Base-by-base conservation (phyloP, 1,140 invertebrate genomes). In the Apocrypta bakeri region DNA sequence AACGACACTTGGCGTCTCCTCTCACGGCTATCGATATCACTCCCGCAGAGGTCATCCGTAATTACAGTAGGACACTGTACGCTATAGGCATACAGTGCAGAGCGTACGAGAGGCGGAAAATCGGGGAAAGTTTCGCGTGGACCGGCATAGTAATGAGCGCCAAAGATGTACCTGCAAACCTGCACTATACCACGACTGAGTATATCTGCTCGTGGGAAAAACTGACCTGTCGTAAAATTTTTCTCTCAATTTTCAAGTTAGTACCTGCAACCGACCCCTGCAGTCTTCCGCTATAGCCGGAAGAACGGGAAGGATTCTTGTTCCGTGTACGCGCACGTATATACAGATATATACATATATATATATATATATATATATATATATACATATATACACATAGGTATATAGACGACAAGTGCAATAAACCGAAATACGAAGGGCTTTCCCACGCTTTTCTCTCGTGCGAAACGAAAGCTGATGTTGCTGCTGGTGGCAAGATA, bases 21-120 rank as follows among this genome's bases (percentile, higher is more conserved):
- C 79, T 66, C 79, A 81, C 79, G 79, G 37, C 69, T 81, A 81
- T 81, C 79, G n/a, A 81, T 81, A 48, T 81, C 79, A 42, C 0
- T 66, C 63, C 9, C 12, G n/a, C 63, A 25, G 1, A 40, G 69
- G 17, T 33, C 69, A n/a, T 31, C 68, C 29, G 33, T 69, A 69
- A 69, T 69, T 69, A 33, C 27, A n/a, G n/a, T n/a, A n/a, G n/a
- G n/a, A n/a, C n/a, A n/a, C n/a, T n/a, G n/a, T 33, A 29, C 25
- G 2, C 1, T 48, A 2, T 37, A 2, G 3, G 33, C 9, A 37
- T 37, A 17, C 74, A 33, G 24, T 29, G 17, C 33, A 29, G 42
- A 21, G 21, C n/a, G n/a, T n/a, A 11, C 69, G 69, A 24, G n/a
- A n/a, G n/a, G 33, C 37, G 31, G 37, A 40, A 72, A 40, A 33